A percentile compares a stretch with the other conserved stretches of the same genome.
phyloP scores from a whole-genome alignment of 2,797 vertebrate species.

The Gymnoscopelus microlampas region DNA sequence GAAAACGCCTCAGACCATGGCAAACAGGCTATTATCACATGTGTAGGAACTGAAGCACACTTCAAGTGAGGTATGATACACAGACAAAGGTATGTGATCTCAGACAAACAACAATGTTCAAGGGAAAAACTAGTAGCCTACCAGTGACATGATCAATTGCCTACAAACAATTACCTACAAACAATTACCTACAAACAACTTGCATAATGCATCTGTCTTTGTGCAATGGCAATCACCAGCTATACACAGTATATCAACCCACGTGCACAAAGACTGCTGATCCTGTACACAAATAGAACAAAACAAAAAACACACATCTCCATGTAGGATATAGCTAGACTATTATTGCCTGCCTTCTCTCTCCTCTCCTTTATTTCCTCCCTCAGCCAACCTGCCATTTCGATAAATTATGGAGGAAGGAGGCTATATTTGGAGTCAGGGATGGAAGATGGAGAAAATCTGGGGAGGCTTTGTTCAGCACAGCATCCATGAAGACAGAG shows the following conservation, averaged over 20 bases:
- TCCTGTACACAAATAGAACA: neutral
- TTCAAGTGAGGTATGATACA: neutral
- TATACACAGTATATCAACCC: neutral
- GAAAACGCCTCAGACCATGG: neutral
- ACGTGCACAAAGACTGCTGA: neutral
- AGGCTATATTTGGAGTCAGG: conserved; percentile 78
- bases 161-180: conserved; percentile 29
- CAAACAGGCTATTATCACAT: neutral
- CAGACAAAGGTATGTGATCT: neutral
- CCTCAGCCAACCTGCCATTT: conserved; percentile 56
- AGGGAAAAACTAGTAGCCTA: neutral
- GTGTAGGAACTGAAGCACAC: conserved; percentile 1
- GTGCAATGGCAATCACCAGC: neutral
- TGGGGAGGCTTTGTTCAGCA: conserved; percentile 63
- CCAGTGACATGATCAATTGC: too few relatives aligned
- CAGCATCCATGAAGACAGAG: conserved; percentile 53
- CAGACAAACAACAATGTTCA: neutral
- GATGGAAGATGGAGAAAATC: neutral
- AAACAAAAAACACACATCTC: too few relatives aligned
- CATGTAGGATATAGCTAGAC: neutral
- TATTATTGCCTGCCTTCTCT: conserved; percentile 4
- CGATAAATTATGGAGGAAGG: conserved; percentile 78
- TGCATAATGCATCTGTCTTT: neutral
- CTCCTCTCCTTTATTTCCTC: conserved; percentile 21
- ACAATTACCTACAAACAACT: conserved; percentile 21